These are phyloP conservation scores for Trinorchestia longiramus DNA, from an alignment of 1,140 invertebrate species.

Conservation along the genomic window DNA sequence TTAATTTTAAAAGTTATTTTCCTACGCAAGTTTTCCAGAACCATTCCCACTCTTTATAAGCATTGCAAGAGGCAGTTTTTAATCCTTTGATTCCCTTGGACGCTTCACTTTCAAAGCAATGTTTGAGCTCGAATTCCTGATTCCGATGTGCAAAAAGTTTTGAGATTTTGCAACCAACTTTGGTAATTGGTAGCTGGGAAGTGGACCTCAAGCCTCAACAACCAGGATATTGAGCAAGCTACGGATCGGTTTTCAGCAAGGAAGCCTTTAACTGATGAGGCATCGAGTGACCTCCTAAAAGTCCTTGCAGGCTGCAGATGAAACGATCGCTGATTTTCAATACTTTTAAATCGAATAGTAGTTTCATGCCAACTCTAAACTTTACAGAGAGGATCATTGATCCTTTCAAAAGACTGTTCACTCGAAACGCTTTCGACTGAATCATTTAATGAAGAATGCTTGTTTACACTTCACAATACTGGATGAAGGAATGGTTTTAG, in stretches of 20 bases:
- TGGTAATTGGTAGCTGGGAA: background rate
- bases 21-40: background rate
- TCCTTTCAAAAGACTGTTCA: too few relatives aligned
- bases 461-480: background rate
- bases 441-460: too few relatives aligned
- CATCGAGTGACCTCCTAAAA: background rate
- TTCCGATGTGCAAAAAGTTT: background rate
- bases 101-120: background rate
- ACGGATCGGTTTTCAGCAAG: background rate
- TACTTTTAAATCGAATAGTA: background rate
- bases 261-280: slow-evolving; percentile 24
- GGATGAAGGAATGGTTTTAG: background rate
- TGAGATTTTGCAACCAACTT: background rate
- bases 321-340: background rate
- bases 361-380: too few relatives aligned
- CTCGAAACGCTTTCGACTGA: too few relatives aligned
- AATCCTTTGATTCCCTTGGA: background rate
- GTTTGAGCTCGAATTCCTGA: background rate
- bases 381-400: too few relatives aligned
- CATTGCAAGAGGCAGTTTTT: background rate
- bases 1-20: background rate
- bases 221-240: background rate
- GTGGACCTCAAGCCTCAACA: background rate
- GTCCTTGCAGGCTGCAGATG: background rate
- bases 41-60: background rate